Evolutionary conservation across 2,113 vertebrate species (phyloP).

Genomic region (Hypocryptadius cinnamomeus): DNA sequence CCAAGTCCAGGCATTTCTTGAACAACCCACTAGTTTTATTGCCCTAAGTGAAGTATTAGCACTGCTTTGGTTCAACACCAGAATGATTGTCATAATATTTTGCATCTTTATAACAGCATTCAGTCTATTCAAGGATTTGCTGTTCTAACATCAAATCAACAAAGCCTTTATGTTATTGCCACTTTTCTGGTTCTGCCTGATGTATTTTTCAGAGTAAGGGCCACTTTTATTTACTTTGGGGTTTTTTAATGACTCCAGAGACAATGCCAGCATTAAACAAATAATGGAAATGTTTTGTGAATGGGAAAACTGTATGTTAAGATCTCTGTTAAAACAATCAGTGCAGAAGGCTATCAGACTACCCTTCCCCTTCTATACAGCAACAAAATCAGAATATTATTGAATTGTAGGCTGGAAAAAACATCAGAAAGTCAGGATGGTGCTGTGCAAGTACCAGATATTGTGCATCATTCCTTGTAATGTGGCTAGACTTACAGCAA

Average conservation of each 20-base stretch:
- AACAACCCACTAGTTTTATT: neutral
- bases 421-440: neutral
- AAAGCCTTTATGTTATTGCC: neutral
- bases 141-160: neutral
- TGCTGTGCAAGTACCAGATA: neutral
- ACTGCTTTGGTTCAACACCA: neutral
- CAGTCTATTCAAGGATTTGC: neutral
- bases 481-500: neutral
- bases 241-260: neutral
- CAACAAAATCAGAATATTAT: neutral
- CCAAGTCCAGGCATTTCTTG: neutral
- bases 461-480: neutral
- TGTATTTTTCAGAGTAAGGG: neutral
- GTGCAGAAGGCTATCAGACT: neutral
- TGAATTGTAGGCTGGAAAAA: neutral
- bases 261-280: neutral
- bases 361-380: neutral
- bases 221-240: neutral
- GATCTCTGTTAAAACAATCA: neutral
- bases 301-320: neutral
- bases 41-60: neutral
- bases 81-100: neutral
- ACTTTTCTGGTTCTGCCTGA: neutral
- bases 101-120: neutral
- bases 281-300: neutral